Evolutionary conservation across 2,888 invertebrate genomes (phyloP).

Genomic region (Gymnocheta viridis): DNA sequence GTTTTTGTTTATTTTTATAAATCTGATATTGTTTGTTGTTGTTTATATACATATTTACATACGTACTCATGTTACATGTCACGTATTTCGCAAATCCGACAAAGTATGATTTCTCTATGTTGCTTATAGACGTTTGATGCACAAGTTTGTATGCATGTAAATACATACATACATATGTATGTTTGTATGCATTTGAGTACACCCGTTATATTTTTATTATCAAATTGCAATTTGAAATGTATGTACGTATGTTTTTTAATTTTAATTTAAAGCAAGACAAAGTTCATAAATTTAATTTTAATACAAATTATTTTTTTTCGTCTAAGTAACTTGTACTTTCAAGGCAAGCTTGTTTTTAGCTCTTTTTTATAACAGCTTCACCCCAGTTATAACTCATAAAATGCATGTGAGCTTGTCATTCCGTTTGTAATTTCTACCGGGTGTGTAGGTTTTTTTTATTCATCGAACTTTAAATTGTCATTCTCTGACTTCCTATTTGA

Average conservation of each 20-base stretch:
- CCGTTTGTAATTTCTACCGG: not conserved
- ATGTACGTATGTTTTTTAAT: not conserved
- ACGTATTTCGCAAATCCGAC: slow-evolving; percentile 40
- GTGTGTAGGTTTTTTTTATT: not conserved
- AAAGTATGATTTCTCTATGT: slow-evolving; percentile 1
- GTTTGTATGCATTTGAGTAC: not conserved
- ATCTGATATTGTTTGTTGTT: not conserved
- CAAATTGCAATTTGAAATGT: not conserved
- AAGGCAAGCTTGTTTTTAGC: not conserved
- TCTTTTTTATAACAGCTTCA: not conserved
- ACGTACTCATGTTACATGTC: slow-evolving; percentile 60
- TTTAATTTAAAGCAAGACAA: not conserved
- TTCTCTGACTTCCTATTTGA: not conserved
- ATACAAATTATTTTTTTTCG: not conserved
- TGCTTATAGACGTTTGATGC: not conserved
- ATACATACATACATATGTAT: not conserved
- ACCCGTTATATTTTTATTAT: not conserved
- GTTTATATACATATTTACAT: not conserved
- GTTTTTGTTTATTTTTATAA: slow-evolving; percentile 10
- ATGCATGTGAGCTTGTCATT: not conserved
- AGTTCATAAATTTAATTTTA: not conserved
- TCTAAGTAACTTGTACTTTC: not conserved
- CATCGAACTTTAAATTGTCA: not conserved
- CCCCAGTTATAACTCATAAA: not conserved
- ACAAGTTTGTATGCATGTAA: not conserved